Conservation (phyloP, 2,797 vertebrate genomes). For the Hephaestus fuliginosus region DNA sequence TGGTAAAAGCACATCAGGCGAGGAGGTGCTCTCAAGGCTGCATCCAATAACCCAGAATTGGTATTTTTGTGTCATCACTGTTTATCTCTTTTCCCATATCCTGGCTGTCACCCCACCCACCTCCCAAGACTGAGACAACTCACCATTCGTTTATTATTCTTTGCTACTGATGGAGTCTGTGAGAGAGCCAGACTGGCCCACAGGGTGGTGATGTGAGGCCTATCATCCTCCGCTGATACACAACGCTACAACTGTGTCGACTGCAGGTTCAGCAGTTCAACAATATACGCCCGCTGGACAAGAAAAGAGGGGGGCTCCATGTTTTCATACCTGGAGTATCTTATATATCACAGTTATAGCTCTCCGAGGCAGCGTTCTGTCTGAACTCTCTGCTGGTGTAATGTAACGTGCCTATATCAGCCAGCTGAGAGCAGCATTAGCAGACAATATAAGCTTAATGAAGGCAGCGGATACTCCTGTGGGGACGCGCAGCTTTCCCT, state of each 20-base stretch:
- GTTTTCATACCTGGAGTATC: conserved; percentile 12
- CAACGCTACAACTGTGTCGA: conserved; percentile 12
- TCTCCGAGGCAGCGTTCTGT: conserved; percentile 23
- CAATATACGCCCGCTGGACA: conserved; percentile 20
- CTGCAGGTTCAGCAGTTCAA: conserved; percentile 36
- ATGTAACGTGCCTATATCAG: conserved; percentile 31
- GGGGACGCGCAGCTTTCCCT: conserved; percentile 32
- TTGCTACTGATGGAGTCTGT: conserved; percentile 29
- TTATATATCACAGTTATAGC: conserved; percentile 16
- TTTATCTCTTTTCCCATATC: conserved; percentile 26
- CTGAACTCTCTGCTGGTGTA: conserved; percentile 16
- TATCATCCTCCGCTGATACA: conserved; percentile 31
- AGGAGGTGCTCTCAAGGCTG: conserved; percentile 10
- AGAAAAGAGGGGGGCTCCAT: conserved; percentile 1
- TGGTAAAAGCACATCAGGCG: not conserved
- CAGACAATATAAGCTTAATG: conserved; percentile 50
- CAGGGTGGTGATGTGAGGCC: conserved; percentile 42
- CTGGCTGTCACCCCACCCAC: not conserved
- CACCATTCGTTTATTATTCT: conserved; percentile 41
- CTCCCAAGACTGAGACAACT: conserved; percentile 24
- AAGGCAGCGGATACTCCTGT: conserved; percentile 45
- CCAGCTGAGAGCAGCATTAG: conserved; percentile 52
- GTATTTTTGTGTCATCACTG: conserved; percentile 28
- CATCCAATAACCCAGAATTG: conserved; percentile 25
- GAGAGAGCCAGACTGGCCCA: conserved; percentile 32